Conservation (phyloP, 2,113 vertebrate species). For the Upupa epops region DNA sequence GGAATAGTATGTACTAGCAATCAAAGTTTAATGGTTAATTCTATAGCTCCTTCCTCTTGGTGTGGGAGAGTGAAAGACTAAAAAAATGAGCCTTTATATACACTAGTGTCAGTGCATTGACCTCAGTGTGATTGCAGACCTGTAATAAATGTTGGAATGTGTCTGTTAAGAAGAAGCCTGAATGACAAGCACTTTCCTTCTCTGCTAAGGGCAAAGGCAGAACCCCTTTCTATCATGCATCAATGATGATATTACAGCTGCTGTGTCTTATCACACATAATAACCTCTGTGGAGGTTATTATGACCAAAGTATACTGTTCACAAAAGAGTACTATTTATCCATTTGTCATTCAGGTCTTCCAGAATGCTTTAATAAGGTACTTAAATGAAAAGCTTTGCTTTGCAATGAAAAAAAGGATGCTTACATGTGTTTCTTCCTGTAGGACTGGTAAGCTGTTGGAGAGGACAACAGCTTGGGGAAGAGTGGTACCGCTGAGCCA, state of each 20-base stretch:
- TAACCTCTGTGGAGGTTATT: neutral
- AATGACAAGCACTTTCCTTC: neutral
- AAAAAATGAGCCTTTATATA: neutral
- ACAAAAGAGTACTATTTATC: neutral
- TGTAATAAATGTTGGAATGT: neutral
- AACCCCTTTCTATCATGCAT: neutral
- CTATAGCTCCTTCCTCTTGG: neutral
- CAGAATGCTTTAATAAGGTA: neutral
- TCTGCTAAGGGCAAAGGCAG: neutral
- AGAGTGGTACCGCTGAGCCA: neutral
- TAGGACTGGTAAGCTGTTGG: neutral
- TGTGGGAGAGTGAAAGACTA: neutral
- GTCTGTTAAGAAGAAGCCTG: neutral
- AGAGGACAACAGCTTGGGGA: neutral
- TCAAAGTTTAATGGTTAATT: neutral
- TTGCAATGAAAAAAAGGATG: neutral
- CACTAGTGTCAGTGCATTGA: neutral
- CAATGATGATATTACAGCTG: neutral
- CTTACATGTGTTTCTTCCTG: rapidly evolving
- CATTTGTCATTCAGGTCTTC: neutral
- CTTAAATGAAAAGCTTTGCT: neutral
- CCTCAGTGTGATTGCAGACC: neutral
- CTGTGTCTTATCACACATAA: neutral
- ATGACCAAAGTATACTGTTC: neutral
- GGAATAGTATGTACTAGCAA: neutral